Evolutionary conservation across 1,140 invertebrate genomes (phyloP).

Genomic region (Philopotamus ludificatus): DNA sequence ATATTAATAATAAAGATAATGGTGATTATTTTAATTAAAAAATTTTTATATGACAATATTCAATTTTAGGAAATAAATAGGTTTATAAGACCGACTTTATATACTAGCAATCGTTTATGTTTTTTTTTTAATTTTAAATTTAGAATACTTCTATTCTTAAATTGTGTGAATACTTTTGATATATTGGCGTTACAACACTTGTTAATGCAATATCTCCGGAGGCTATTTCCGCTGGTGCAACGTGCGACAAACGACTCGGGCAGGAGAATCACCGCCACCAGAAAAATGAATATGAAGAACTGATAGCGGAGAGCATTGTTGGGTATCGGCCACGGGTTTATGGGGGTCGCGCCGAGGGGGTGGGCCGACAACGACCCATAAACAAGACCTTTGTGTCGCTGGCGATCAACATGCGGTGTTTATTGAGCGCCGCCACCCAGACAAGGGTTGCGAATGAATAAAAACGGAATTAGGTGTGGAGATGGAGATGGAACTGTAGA

Average conservation of each 20-base stretch:
- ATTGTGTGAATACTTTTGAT: too few species aligned
- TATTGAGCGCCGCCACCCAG: slow-evolving; percentile 11
- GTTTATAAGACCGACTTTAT: too few species aligned
- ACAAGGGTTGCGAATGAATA: slow-evolving; percentile 12
- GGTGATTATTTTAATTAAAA: too few species aligned
- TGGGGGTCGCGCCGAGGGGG: slow-evolving; percentile 1
- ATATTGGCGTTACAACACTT: too few species aligned
- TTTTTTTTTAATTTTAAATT: too few species aligned
- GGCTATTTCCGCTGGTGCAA: background rate
- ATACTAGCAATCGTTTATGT: too few species aligned
- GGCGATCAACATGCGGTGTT: slow-evolving; percentile 30
- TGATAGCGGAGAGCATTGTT: slow-evolving; percentile 1
- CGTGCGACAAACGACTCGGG: background rate
- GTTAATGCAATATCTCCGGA: background rate
- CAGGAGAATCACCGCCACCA: background rate
- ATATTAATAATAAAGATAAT: too few species aligned
- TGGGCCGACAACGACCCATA: slow-evolving; percentile 13
- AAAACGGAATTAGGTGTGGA: slow-evolving; percentile 18
- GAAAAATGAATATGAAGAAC: slow-evolving; percentile 6
- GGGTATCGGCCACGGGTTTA: background rate
- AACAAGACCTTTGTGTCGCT: slow-evolving; percentile 29
- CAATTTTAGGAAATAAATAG: too few species aligned
- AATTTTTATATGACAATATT: too few species aligned
- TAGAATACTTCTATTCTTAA: too few species aligned
- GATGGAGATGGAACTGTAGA: background rate